A percentile compares a stretch with the other conserved stretches of the same genome.
Conservation (phyloP, 1,140 invertebrate genomes). For the Chelonus insularis region DNA sequence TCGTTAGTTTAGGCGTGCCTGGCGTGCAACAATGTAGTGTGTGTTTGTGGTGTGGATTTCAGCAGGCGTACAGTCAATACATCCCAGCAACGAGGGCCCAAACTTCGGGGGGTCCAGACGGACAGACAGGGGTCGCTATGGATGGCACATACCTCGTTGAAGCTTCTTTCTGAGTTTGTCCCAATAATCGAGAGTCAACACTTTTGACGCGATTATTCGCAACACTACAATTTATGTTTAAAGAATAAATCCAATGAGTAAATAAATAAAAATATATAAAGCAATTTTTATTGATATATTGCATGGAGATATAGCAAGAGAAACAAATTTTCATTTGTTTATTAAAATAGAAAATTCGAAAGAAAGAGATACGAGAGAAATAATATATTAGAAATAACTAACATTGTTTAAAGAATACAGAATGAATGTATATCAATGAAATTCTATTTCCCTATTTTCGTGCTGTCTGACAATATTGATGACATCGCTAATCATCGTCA, state of each 20-base stretch:
- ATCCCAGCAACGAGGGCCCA: conserved; percentile 71
- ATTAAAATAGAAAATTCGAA: not conserved
- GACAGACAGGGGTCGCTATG: conserved; percentile 76
- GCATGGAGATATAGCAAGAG: not conserved
- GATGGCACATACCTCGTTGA: conserved; percentile 82
- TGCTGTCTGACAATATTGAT: conserved; percentile 36
- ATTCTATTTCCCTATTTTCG: conserved; percentile 61
- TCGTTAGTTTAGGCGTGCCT: conserved; percentile 49
- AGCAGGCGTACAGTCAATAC: conserved; percentile 81
- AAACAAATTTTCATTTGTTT: not conserved
- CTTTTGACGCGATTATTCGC: not conserved
- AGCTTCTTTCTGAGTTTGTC: conserved; percentile 69
- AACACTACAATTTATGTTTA: conserved; percentile 7
- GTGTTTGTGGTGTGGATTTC: conserved; percentile 63
- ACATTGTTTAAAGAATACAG: conserved; percentile 22
- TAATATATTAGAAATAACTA: not conserved
- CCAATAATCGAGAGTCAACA: conserved; percentile 3
- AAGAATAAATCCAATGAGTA: conserved; percentile 15
- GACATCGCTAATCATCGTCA: conserved; percentile 19
- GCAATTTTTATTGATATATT: not conserved
- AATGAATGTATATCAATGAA: conserved; percentile 50
- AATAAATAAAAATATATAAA: conserved; percentile 21
- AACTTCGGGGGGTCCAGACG: conserved; percentile 70
- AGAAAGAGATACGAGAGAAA: conserved; percentile 8
- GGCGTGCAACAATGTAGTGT: conserved; percentile 60